Evolutionary conservation across 1,140 invertebrate species (phyloP).

Genomic region (Habropoda laboriosa): DNA sequence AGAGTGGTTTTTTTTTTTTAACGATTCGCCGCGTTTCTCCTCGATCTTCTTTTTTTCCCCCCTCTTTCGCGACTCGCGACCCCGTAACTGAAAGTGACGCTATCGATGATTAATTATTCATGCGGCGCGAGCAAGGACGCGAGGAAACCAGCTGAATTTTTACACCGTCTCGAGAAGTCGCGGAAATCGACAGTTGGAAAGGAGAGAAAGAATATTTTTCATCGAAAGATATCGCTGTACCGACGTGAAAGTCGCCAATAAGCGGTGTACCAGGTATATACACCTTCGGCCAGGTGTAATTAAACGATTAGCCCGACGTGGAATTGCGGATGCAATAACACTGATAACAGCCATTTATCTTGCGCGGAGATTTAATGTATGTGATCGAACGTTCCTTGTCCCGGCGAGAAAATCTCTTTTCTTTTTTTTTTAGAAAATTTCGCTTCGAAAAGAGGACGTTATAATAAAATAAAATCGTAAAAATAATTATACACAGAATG

Average conservation of each 20-base stretch:
- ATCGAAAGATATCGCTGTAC: neutral
- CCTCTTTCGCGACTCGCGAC: neutral
- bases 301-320: neutral
- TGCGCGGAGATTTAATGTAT: too few species aligned
- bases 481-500: neutral
- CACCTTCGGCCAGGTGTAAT: neutral
- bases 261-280: neutral
- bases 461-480: too few species aligned
- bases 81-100: neutral
- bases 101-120: slow-evolving; percentile 26
- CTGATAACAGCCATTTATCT: neutral
- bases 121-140: neutral
- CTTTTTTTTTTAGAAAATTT: too few species aligned
- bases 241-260: slow-evolving; percentile 19
- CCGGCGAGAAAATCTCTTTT: neutral
- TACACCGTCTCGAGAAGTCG: neutral
- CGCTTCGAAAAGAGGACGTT: too few species aligned
- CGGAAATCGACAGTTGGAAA: slow-evolving; percentile 37
- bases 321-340: neutral
- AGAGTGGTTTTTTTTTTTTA: slow-evolving; percentile 16
- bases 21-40: neutral
- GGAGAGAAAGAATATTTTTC: slow-evolving; percentile 45
- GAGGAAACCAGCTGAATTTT: neutral
- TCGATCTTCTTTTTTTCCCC: neutral
- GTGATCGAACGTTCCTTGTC: too few species aligned